phyloP scores from a whole-genome alignment of 2,113 vertebrate species.

The Malurus elegans region DNA sequence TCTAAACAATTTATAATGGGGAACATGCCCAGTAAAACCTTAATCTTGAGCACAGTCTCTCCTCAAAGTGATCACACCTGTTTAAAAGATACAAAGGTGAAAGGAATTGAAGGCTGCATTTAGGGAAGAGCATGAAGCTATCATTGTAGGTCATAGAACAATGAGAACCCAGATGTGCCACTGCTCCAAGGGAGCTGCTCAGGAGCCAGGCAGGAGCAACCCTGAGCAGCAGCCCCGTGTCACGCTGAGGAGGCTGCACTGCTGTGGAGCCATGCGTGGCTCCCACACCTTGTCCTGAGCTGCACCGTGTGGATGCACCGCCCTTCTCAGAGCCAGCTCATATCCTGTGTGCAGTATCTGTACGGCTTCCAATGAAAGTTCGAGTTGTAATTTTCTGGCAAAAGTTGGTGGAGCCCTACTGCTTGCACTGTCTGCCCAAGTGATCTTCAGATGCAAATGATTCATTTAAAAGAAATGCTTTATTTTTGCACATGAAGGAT shows the following conservation, averaged over 20 bases:
- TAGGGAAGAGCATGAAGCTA: neutral
- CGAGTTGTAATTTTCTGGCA: neutral
- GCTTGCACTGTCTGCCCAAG: neutral
- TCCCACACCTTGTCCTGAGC: neutral
- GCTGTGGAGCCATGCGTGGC: fast-evolving
- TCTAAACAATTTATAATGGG: neutral
- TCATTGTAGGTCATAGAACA: neutral
- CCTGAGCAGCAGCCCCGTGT: neutral
- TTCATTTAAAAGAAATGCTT: slow-evolving; percentile 10
- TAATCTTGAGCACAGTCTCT: neutral
- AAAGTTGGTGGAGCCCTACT: neutral
- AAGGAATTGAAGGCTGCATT: neutral
- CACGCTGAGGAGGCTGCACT: fast-evolving
- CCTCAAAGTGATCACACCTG: neutral
- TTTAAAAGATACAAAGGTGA: neutral
- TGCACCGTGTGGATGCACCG: neutral
- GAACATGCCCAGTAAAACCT: neutral
- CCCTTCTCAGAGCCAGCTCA: neutral
- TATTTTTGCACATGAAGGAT: neutral
- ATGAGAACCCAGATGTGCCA: neutral
- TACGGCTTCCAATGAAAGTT: neutral
- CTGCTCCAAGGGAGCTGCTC: neutral
- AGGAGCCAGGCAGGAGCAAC: fast-evolving
- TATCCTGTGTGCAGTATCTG: neutral
- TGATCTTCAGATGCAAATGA: neutral